Percentiles rank a stretch among this genome's conserved stretches.
These are phyloP conservation scores for Adineta ricciae DNA, from an alignment of 2,888 invertebrate genomes.

Conservation along the genomic window DNA sequence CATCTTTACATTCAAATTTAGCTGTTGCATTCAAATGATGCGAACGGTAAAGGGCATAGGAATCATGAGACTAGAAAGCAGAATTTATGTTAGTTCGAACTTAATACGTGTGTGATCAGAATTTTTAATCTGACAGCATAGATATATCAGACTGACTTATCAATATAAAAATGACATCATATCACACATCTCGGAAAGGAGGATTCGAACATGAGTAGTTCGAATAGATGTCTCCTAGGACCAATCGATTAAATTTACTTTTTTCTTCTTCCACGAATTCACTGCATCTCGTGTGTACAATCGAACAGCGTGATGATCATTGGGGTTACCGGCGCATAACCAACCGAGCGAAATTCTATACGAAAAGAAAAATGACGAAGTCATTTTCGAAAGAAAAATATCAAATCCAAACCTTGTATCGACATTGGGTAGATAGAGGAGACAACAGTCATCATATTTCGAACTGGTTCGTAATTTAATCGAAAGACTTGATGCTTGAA, in stretches of 20 bases:
- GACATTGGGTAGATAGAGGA: constrained; percentile 73
- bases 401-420: constrained; percentile 8
- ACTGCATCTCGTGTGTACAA: constrained; percentile 89
- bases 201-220: constrained; percentile 28
- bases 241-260: constrained; percentile 31
- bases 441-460: constrained; percentile 91
- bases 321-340: constrained; percentile 80
- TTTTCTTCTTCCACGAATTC: constrained; percentile 81
- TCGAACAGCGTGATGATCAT: constrained; percentile 87
- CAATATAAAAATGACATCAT: constrained; percentile 8
- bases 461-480: constrained; percentile 91
- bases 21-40: constrained; percentile 69
- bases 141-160: constrained; percentile 20
- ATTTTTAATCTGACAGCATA: not conserved
- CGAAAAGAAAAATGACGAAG: too few relatives aligned
- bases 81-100: not conserved
- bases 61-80: constrained; percentile 65
- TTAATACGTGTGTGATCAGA: not conserved
- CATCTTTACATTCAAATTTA: constrained; percentile 64
- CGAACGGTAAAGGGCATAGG: constrained; percentile 83
- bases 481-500: constrained; percentile 56
- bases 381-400: not conserved
- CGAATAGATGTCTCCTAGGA: constrained; percentile 21
- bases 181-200: constrained; percentile 1
- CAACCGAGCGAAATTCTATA: constrained; percentile 68